A percentile compares a stretch with the other conserved stretches of the same genome.
These are phyloP conservation scores for Sturnus vulgaris DNA, from an alignment of 2,113 vertebrate species.

Conservation along the genomic window DNA sequence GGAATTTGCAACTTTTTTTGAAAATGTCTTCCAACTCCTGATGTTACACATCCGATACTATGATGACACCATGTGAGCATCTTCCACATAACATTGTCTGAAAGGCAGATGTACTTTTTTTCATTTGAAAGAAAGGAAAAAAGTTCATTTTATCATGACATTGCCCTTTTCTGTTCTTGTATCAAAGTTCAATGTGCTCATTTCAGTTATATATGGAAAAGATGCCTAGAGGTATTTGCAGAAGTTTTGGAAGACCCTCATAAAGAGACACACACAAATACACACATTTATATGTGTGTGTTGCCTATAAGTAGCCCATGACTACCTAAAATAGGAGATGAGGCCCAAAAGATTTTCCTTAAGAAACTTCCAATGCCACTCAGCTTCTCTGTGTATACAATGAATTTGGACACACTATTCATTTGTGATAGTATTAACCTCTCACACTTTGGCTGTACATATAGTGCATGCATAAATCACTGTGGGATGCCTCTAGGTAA, in stretches of 20 bases:
- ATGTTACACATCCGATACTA: background rate
- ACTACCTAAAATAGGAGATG: background rate
- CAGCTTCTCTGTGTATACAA: background rate
- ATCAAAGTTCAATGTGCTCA: background rate
- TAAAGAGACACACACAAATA: background rate
- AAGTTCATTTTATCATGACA: background rate
- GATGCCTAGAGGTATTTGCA: background rate
- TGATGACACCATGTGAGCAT: background rate
- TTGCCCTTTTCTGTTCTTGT: background rate
- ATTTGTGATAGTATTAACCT: background rate
- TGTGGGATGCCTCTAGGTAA: background rate
- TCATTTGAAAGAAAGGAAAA: background rate
- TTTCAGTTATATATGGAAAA: background rate
- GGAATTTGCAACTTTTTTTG: background rate
- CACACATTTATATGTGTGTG: rapidly evolving
- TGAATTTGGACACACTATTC: background rate
- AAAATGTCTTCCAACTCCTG: background rate
- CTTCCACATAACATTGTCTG: background rate
- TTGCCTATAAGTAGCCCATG: background rate
- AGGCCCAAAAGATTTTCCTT: background rate
- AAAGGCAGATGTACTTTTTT: background rate
- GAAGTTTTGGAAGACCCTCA: background rate
- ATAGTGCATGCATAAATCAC: background rate
- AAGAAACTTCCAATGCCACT: background rate
- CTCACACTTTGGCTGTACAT: background rate